Conservation (phyloP, 2,797 vertebrate species). For the Selene dorsalis region DNA sequence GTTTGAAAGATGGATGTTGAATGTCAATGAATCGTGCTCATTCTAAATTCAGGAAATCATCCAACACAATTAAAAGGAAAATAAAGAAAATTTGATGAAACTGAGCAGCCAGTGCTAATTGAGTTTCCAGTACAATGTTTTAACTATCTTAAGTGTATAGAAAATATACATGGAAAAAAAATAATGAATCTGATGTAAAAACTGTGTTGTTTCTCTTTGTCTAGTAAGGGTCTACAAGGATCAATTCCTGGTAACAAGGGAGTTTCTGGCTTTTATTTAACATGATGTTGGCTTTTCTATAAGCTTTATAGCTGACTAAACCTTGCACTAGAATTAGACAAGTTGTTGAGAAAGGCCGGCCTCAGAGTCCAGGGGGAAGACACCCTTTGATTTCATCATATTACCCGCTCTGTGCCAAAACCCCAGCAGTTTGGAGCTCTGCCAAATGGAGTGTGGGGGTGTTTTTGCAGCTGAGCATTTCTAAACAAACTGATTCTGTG, state of each 20-base stretch:
- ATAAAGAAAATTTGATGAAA: slow-evolving; percentile 3
- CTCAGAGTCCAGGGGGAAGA: slow-evolving; percentile 53
- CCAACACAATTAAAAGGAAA: neutral
- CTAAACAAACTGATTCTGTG: slow-evolving; percentile 29
- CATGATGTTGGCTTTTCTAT: slow-evolving; percentile 36
- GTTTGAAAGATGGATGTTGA: slow-evolving; percentile 24
- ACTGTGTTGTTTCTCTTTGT: slow-evolving; percentile 14
- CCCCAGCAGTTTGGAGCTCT: slow-evolving; percentile 54
- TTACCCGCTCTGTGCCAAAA: slow-evolving; percentile 67
- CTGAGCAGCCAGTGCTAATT: neutral
- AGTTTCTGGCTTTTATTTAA: slow-evolving; percentile 41
- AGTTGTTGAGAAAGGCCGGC: slow-evolving; percentile 56
- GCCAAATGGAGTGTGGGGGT: slow-evolving; percentile 65
- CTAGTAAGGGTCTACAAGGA: slow-evolving; percentile 25
- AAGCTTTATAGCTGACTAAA: slow-evolving; percentile 57
- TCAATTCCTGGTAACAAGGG: slow-evolving; percentile 27
- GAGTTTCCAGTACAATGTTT: neutral
- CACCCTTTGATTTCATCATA: slow-evolving; percentile 70
- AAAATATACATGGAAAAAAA: neutral
- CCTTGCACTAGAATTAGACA: slow-evolving; percentile 64
- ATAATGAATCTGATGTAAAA: neutral
- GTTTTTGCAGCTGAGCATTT: slow-evolving; percentile 41
- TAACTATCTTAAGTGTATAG: neutral
- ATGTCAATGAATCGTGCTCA: slow-evolving; percentile 3
- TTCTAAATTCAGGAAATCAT: slow-evolving; percentile 6